These are phyloP conservation scores for Eilema sororculum DNA, from an alignment of 2,888 invertebrate species.

Conservation along the genomic window DNA sequence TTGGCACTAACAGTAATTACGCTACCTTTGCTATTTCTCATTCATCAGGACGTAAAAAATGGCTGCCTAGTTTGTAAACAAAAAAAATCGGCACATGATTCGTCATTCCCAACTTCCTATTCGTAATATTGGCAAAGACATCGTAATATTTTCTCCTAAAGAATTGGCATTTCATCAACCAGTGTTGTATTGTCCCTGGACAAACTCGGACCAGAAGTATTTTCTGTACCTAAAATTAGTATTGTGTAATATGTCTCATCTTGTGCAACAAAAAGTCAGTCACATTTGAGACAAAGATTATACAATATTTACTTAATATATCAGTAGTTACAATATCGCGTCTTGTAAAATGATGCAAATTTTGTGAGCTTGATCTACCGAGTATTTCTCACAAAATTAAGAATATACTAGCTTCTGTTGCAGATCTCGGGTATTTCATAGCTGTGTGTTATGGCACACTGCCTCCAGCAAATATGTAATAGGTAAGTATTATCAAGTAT, in stretches of 20 bases:
- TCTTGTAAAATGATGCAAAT: neutral
- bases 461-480: neutral
- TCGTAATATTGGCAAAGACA: constrained; percentile 35
- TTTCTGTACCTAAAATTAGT: neutral
- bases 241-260: neutral
- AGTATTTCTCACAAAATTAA: neutral
- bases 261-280: neutral
- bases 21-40: constrained; percentile 42
- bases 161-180: constrained; percentile 8
- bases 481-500: neutral
- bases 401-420: neutral
- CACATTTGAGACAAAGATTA: neutral
- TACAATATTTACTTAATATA: neutral
- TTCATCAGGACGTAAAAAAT: constrained; percentile 35
- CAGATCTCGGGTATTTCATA: neutral
- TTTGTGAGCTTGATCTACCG: neutral
- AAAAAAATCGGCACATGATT: constrained; percentile 15
- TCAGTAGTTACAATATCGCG: constrained; percentile 1
- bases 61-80: constrained; percentile 43
- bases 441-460: neutral
- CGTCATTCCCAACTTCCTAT: constrained; percentile 30
- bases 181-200: constrained; percentile 26
- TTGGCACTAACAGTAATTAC: constrained; percentile 49
- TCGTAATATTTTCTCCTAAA: constrained; percentile 18
- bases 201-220: neutral